Base-by-base conservation (phyloP, 2,797 vertebrate species). In the Rhinichthys osculus region DNA sequence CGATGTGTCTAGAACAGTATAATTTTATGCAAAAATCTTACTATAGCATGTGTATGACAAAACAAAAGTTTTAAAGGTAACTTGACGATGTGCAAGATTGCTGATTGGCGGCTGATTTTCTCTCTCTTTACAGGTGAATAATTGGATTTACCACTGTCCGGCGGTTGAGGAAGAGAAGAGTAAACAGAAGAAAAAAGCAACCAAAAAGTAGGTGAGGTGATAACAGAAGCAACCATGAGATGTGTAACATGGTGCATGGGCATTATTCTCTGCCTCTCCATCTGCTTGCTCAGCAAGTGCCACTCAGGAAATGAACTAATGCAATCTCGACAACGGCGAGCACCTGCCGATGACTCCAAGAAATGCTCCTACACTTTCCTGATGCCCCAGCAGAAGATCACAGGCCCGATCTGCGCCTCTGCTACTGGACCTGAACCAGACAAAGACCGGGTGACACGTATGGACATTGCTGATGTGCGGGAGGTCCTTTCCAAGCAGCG, bases 321-420 rank as follows among this genome's bases (percentile, higher is more conserved):
- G 94, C 74, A 91, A 93, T 84, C 94, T 92, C 0, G 88, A 86
- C 89, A 93, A 87, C 88, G 91, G 81, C 90, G 94, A 86, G 90
- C 93, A 90, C 85, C 82, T 35, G 64, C 89, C 69, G 82, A 93
- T 0, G 91, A 94, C 87, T 92, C 89, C n/a, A 98, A 96, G 91
- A 98, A 97, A 89, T 99, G 98, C 57, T 96, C 97, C 30, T 99
- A 99, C 90, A 99, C 98, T 0, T 99, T 99, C 92, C 91, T 99
- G 87, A 95, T 99, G 0, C 98, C 98, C 0, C 96, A 99, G 92
- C 97, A 99, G 89, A 98, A 93, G 93, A 97, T 99, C 90, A 99
- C 97, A 81, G 98, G 98, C 89, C 98, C 98, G 0, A 98, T 99
- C 82, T 99, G 98, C 0, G 98, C 98, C 83, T 98, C 96, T 80